Percentiles rank a stretch among this genome's conserved stretches.
phyloP scores from a whole-genome alignment of 2,113 vertebrate genomes.

The Calyptommatus sinebrachiatus region DNA sequence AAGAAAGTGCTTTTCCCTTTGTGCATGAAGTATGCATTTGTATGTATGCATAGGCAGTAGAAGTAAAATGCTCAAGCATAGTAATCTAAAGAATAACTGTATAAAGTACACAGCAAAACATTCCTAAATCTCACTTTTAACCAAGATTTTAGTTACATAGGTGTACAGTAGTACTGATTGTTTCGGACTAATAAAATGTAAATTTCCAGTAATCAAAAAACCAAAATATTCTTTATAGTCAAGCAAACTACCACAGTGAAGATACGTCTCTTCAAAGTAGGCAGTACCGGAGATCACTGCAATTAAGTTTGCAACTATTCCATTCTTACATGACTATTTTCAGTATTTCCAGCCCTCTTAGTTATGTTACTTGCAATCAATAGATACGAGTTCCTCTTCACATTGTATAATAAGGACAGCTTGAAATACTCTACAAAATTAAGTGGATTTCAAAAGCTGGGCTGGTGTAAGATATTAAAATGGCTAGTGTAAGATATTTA shows the following conservation, averaged over 20 bases:
- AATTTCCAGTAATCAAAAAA: background rate
- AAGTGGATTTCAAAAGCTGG: background rate
- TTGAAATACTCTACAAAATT: background rate
- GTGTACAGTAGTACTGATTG: too few relatives aligned
- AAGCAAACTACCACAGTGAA: background rate
- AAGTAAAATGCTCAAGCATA: too few relatives aligned
- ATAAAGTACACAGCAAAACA: too few relatives aligned
- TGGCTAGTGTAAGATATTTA: background rate
- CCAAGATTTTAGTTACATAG: too few relatives aligned
- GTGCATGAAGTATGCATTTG: too few relatives aligned
- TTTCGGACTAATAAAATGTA: too few relatives aligned
- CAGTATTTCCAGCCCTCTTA: background rate
- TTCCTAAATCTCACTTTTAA: too few relatives aligned
- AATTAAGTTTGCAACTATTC: background rate
- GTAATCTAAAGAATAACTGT: too few relatives aligned
- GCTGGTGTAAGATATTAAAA: background rate
- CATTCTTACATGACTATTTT: background rate
- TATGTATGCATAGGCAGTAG: too few relatives aligned
- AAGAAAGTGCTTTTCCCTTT: too few relatives aligned
- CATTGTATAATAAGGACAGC: background rate
- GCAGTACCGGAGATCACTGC: background rate
- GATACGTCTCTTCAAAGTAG: background rate
- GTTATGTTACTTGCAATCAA: background rate
- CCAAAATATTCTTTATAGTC: background rate
- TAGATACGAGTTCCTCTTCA: background rate